Evolutionary conservation across 2,888 invertebrate species (phyloP).

Genomic region (Aromia moschata): DNA sequence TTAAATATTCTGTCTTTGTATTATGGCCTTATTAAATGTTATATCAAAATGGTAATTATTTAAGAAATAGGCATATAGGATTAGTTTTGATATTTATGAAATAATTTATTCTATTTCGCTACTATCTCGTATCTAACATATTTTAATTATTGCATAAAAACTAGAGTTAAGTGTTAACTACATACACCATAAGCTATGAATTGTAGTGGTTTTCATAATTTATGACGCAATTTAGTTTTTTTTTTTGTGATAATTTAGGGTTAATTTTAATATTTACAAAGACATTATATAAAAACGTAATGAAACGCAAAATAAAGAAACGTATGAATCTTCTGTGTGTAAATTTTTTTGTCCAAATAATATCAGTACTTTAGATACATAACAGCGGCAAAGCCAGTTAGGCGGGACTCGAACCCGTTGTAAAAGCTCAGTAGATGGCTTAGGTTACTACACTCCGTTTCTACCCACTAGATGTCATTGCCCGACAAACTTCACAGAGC

Average conservation of each 20-base stretch:
- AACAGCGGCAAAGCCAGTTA: too few relatives aligned
- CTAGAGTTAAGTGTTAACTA: constrained; percentile 22
- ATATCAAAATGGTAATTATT: constrained; percentile 32
- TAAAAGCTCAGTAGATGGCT: too few relatives aligned
- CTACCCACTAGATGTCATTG: too few relatives aligned
- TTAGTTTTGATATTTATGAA: constrained; percentile 23
- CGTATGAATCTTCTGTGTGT: constrained; percentile 17
- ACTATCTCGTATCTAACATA: background rate
- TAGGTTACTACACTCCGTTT: too few relatives aligned
- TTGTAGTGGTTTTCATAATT: constrained; percentile 14
- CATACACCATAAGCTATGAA: constrained; percentile 4
- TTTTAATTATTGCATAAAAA: constrained; percentile 7
- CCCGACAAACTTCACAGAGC: too few relatives aligned
- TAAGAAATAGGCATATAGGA: constrained; percentile 15
- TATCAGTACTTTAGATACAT: constrained; percentile 18
- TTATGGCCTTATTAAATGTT: constrained; percentile 34
- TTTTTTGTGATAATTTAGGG: constrained; percentile 26
- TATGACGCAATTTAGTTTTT: constrained; percentile 15
- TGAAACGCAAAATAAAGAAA: too few relatives aligned
- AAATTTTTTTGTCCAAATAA: constrained; percentile 19
- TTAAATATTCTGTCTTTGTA: constrained; percentile 36
- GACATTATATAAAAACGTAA: too few relatives aligned
- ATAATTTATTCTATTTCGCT: constrained; percentile 25
- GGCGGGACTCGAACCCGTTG: too few relatives aligned
- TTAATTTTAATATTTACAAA: constrained; percentile 14